Conservation (phyloP, 2,888 invertebrate species). For the Lithophane ornitopus region DNA sequence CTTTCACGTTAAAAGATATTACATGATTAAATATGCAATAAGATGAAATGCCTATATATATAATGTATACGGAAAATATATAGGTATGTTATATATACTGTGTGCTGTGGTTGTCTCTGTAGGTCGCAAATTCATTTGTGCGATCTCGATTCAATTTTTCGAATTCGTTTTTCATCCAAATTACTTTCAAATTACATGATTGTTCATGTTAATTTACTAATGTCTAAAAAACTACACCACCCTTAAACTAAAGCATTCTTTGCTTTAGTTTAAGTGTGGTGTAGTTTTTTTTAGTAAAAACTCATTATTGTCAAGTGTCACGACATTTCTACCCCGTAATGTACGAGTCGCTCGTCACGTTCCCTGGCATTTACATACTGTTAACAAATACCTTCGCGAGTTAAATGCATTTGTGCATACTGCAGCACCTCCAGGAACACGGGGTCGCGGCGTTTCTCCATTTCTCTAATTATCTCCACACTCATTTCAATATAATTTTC, state of each 20-base stretch:
- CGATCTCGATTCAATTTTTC: neutral
- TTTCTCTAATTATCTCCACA: constrained; percentile 18
- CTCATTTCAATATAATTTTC: constrained; percentile 30
- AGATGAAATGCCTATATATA: neutral
- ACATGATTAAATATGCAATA: neutral
- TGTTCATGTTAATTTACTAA: no score
- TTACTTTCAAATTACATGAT: neutral
- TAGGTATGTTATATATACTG: neutral
- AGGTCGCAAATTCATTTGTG: neutral
- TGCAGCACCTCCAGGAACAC: constrained; percentile 18
- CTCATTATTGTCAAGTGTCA: neutral
- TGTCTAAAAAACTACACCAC: no score
- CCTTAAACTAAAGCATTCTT: no score
- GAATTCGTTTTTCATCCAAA: neutral
- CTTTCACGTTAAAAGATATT: neutral
- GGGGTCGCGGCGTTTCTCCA: constrained; percentile 26
- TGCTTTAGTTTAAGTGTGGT: neutral
- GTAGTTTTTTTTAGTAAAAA: no score
- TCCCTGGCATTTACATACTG: neutral
- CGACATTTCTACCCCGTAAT: neutral
- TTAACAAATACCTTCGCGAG: constrained; percentile 27
- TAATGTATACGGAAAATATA: neutral
- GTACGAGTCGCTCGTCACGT: no score
- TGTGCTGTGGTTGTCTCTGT: neutral
- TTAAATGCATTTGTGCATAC: constrained; percentile 24